phyloP scores from a whole-genome alignment of 2,113 vertebrate genomes.

The Nycticorax nycticorax region DNA sequence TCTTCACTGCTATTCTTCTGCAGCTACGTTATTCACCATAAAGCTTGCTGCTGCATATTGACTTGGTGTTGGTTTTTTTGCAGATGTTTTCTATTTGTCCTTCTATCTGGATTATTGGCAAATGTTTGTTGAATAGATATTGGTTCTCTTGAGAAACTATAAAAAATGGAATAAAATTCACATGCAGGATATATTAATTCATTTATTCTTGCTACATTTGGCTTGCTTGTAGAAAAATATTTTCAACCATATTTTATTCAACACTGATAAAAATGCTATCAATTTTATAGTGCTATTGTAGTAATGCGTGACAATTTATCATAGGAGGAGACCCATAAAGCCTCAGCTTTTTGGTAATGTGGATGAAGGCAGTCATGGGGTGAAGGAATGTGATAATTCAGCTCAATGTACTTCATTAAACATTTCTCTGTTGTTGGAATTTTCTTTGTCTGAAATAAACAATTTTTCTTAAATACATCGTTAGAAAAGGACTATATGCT shows the following conservation, averaged over 20 bases:
- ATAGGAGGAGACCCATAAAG: not conserved
- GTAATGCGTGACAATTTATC: not conserved
- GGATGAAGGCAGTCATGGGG: not conserved
- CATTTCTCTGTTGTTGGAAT: not conserved
- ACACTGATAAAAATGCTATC: not conserved
- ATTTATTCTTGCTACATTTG: not conserved
- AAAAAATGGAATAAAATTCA: not conserved
- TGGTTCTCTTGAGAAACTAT: not conserved
- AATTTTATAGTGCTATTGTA: not conserved
- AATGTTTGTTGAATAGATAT: not conserved
- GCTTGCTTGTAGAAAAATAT: not conserved
- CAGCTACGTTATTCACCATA: not conserved
- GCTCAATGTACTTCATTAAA: not conserved
- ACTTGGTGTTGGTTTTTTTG: not conserved
- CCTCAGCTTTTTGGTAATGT: not conserved
- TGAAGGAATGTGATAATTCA: constrained; percentile 2
- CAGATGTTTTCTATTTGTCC: not conserved
- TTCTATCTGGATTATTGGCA: not conserved
- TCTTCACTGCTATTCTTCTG: not conserved
- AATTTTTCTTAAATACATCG: not conserved
- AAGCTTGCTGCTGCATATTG: not conserved
- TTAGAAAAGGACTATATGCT: not conserved
- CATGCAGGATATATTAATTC: not conserved
- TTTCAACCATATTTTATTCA: not conserved
- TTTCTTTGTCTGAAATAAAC: not conserved